Conservation (phyloP, 1,140 invertebrate genomes). For the Drosophila parabipectinata region DNA sequence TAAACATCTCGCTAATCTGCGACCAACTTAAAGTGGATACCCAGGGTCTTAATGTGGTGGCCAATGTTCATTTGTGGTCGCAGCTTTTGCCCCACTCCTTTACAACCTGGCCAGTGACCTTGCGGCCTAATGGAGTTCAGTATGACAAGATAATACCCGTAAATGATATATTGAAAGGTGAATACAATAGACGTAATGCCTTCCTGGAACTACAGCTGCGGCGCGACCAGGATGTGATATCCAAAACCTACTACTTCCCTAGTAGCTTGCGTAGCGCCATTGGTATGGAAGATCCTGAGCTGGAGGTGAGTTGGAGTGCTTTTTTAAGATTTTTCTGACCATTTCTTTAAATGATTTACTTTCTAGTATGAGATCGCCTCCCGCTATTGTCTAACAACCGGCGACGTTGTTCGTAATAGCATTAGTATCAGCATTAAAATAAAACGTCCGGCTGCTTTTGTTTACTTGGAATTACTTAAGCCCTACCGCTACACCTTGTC, state of each 20-base stretch:
- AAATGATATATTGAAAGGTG: slow-evolving; percentile 39
- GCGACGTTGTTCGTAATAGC: slow-evolving; percentile 84
- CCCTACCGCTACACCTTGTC: slow-evolving; percentile 71
- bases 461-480: slow-evolving; percentile 79
- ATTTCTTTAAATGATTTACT: neutral
- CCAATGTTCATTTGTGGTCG: slow-evolving; percentile 62
- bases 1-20: slow-evolving; percentile 71
- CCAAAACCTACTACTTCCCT: slow-evolving; percentile 74
- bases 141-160: slow-evolving; percentile 71
- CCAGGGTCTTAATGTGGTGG: slow-evolving; percentile 49
- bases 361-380: slow-evolving; percentile 60
- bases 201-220: slow-evolving; percentile 68
- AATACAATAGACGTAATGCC: slow-evolving; percentile 53
- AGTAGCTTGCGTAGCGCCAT: slow-evolving; percentile 48
- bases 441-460: slow-evolving; percentile 70
- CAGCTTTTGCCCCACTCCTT: slow-evolving; percentile 55
- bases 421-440: slow-evolving; percentile 68
- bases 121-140: slow-evolving; percentile 75
- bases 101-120: slow-evolving; percentile 52
- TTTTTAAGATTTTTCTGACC: too few relatives aligned
- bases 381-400: slow-evolving; percentile 39
- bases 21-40: slow-evolving; percentile 55
- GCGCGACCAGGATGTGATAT: slow-evolving; percentile 35
- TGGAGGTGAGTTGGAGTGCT: slow-evolving; percentile 43
- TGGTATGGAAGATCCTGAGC: slow-evolving; percentile 61